Base-by-base conservation (phyloP, 2,888 invertebrate genomes). In the Drosophila suboccidentalis region DNA sequence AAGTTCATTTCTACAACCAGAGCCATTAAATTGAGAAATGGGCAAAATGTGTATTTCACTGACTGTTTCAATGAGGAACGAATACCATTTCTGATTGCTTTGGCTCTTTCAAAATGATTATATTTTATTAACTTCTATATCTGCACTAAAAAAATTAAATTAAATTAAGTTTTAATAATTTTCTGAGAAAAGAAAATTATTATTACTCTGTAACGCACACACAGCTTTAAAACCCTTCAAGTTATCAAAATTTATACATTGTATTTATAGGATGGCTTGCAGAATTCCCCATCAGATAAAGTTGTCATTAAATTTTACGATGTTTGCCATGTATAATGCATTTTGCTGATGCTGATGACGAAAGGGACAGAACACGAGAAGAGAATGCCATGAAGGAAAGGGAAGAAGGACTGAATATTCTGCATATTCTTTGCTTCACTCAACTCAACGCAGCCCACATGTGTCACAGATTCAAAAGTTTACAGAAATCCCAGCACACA, bases 261-360 rank as follows among this genome's bases (percentile, higher is more conserved):
- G 2, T 29, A 29, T 8, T 22, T 22, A 22, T 22, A 22, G 22
- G 3, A 62, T 36, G 32, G 41, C 49, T 46, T 49, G 36, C 36
- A 38, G n/a, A 1, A n/a, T 38, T 4, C 13, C n/a, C 17, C 44
- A 50, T 46, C 70, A 61, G 67, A 86, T 80, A 84, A 75, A 74
- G 78, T 70, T 84, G 85, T 71, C 85, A 79, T 87, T 79, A 89
- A 79, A 77, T 89, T 85, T 85, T 74, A 80, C 69, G 82, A 84
- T 87, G 79, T 87, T 87, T 89, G 58, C 78, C 57, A 83, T 83
- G 84, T 70, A 78, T 69, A 86, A 83, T 86, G 87, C 71, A 88
- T 83, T 86, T 83, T 83, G 70, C 71, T 71, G 71, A 77, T 82
- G 71, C 64, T 82, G 29, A 29, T 29, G 29, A 44, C 22, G 6